A percentile compares a stretch with the other conserved stretches of the same genome.
phyloP scores from a whole-genome alignment of 2,113 vertebrate genomes.

The Phocoena phocoena region DNA sequence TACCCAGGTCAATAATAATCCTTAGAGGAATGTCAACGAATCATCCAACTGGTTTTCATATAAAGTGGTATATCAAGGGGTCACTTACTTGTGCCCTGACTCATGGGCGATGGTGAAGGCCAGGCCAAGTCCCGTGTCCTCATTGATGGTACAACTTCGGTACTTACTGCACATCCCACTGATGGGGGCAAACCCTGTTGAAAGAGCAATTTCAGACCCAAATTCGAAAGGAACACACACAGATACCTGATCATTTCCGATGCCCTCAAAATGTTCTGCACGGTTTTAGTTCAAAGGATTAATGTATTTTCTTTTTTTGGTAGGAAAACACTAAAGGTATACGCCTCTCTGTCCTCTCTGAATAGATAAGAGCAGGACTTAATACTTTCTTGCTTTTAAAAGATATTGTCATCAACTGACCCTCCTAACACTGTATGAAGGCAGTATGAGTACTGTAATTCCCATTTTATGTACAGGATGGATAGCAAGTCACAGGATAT shows the following conservation, averaged over 20 bases:
- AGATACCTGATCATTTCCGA: neutral
- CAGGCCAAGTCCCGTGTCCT: constrained; percentile 96
- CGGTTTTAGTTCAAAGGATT: neutral
- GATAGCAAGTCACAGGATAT: neutral
- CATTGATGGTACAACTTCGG: constrained; percentile 98
- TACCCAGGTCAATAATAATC: neutral
- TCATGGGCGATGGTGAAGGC: constrained; percentile 99
- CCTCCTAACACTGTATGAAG: neutral
- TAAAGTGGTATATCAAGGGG: neutral
- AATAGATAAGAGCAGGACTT: neutral
- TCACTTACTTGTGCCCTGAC: constrained; percentile 97
- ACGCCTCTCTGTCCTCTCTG: neutral
- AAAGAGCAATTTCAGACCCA: constrained; percentile 55
- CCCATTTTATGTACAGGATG: neutral
- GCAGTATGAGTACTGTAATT: neutral
- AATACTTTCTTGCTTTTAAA: neutral
- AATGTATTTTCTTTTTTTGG: neutral
- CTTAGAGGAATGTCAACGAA: neutral
- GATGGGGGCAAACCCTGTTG: constrained; percentile 96
- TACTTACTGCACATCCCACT: constrained; percentile 99
- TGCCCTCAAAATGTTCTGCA: neutral
- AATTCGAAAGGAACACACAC: neutral
- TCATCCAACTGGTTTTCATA: neutral
- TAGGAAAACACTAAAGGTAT: neutral
- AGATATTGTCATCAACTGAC: neutral